A percentile compares a stretch with the other conserved stretches of the same genome.
These are phyloP conservation scores for Clarias laeviceps DNA, from an alignment of 2,797 vertebrate genomes.

Conservation along the genomic window DNA sequence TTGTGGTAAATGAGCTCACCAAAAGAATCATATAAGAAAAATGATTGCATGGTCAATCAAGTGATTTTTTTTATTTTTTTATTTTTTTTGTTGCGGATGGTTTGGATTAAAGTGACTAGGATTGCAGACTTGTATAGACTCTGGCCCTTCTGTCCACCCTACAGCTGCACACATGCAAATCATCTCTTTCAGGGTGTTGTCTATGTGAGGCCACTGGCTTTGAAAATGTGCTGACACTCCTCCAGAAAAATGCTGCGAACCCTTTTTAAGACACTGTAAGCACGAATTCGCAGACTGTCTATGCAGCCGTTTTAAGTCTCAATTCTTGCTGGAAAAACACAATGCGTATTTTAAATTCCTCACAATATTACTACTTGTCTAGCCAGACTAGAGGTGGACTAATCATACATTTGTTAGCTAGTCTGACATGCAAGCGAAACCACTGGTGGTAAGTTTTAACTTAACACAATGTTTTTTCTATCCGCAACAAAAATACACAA, in stretches of 20 bases:
- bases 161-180: conserved; percentile 55
- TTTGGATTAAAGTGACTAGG: conserved; percentile 23
- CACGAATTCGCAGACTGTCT: conserved; percentile 4
- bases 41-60: background rate
- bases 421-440: background rate
- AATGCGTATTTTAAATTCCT: background rate
- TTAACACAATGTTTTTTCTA: background rate
- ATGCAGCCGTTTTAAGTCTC: background rate
- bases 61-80: background rate
- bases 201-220: conserved; percentile 64
- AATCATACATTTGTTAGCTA: background rate
- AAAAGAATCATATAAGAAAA: background rate
- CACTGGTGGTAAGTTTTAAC: background rate
- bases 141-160: conserved; percentile 52
- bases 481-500: background rate
- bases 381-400: background rate
- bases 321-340: conserved; percentile 33
- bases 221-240: conserved; percentile 68
- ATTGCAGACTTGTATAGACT: conserved; percentile 40
- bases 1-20: background rate
- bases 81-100: background rate
- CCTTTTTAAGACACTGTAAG: conserved; percentile 34
- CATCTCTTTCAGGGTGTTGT: conserved; percentile 65
- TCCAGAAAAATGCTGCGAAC: conserved; percentile 58
- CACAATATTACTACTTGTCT: conserved; percentile 24